Base-by-base conservation (phyloP, 2,888 invertebrate species). In the Prenolepis imparis region DNA sequence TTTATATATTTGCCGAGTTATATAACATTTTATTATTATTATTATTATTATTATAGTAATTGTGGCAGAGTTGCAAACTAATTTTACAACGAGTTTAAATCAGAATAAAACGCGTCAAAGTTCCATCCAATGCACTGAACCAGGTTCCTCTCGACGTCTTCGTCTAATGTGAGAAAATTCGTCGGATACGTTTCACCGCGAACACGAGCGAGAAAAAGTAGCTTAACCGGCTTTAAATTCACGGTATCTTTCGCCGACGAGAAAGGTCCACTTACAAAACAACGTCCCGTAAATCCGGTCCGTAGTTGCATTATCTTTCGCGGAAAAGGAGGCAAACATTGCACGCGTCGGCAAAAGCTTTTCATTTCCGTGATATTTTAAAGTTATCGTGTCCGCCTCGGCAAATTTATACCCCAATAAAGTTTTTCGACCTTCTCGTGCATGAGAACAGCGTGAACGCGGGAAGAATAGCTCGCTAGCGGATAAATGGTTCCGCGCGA, bases 341-440 rank as follows among this genome's bases (percentile, higher is more conserved):
- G 91, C 89, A 90, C 88, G 86, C 88, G 90, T 90, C 92, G 90
- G 91, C 92, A 91, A 93, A 92, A 91, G 92, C 92, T 93, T 94
- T 93, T 92, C 93, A 93, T 94, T 94, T 93, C 93, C 93, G 94
- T 92, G 92, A 94, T 94, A 94, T 93, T 94, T 94, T 94, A 92
- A 91, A 92, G 92, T 92, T 94, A 94, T 94, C 94, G 91, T 91
- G 93, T 93, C 93, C 93, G 92, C 41, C 89, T 90, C 86, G 91
- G 78, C 92, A 92, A 93, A 94, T 94, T 93, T 94, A 93, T 94
- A 91, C 91, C 88, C 87, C 91, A 92, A 93, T 93, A 93, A 94
- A 93, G 90, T 91, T 91, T 91, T 91, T 90, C 87, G 88, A 88
- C 90, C 90, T 83, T 88, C 84, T 81, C 84, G 84, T 80, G 75